Evolutionary conservation across 2,888 invertebrate species (phyloP), one percentile per base, ranked within the genome.

Genomic region (Ochropleura leucogaster): DNA sequence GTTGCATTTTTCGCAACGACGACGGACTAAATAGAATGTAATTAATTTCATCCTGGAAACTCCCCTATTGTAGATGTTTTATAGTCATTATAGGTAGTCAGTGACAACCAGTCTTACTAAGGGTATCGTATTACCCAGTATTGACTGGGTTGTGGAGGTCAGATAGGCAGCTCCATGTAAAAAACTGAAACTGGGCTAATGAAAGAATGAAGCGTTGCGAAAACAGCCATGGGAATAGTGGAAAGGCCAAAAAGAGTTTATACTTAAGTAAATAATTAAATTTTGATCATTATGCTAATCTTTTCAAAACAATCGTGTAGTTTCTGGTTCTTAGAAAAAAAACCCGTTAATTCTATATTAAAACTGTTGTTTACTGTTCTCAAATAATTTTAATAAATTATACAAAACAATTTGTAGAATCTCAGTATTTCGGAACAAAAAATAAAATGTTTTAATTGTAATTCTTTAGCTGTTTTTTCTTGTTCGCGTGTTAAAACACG

Each of bases 371-470:
- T 59, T 47, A 55, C 42, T 6, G 40, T 4, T 44, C 42, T 44
- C 44, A 20, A 44, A 0, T n/a, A 20, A 14, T 44, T 46, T 72
- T 20, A 72, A 20, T 47, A 59, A 57, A 72, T 57, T 40, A 40
- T 30, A 20, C 20, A 3, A 47, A 47, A 47, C n/a, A 57, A 68
- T 68, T 68, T 68, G 0, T 20, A 30, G 30, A 67, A 75, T 75
- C 42, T 44, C 0, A 40, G n/a, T 75, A 55, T n/a, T 9, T 30
- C 63, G 8, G 4, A 8, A 46, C 44, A 77, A 68, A 69, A 74
- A 75, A 46, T 10, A 10, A 12, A 51, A 46, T 46, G 46, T 59
- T 70, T 64, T 77, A 69, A 77, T 68, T 77, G 69, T 5, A 51
- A 59, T 42, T 20, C 40, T 42, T 76, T 14, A 64, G n/a, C 12